Evolutionary conservation across 2,797 vertebrate genomes (phyloP), one percentile per base, ranked within the genome.

Genomic region (Pipistrellus nathusii): DNA sequence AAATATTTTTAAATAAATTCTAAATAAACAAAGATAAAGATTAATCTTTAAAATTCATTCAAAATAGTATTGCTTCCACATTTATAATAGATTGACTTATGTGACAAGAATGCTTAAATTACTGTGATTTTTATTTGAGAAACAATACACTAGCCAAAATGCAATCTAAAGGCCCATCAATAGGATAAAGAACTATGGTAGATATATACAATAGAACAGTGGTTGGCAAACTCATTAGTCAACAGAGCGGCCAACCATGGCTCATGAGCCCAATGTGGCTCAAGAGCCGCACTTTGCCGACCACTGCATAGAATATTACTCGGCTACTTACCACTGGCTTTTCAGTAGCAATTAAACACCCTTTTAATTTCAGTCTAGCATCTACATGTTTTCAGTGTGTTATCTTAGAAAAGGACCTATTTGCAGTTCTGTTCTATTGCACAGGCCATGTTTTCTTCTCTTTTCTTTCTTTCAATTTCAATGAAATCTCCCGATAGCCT

Each of bases 1-100:
- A 75, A 7, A 38, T 10, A 80, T 73, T 94, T 84, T 94, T 84
- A 35, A 81, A 88, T 13, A 91, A 87, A 73, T 55, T 10, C 23
- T 77, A 77, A 44, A 76, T 73, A 66, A 93, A 20, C 25, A 88
- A 82, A 82, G 9, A 11, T 53, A 76, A 75, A 84, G 8, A 64
- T 53, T 77, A 76, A 85, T 78, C 25, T 75, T 53, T 88, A 75
- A 82, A 75, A 85, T 55, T 4, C 71, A 71, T 48, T 64, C 1
- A 38, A 86, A 55, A 66, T 44, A 72, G 10, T 59, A 44, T 82
- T 21, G 85, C 87, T 90, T 62, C 2, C 20, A 51, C 76, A 69
- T 9, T 69, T 23, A 9, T 57, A 66, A 15, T 13, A 72, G 25
- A 44, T 53, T 76, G 41, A 57, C 21, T 84, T 88, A 57, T 6